A percentile compares a stretch with the other conserved stretches of the same genome.
Conservation (phyloP, 2,113 vertebrate genomes). For the Sylvia atricapilla region DNA sequence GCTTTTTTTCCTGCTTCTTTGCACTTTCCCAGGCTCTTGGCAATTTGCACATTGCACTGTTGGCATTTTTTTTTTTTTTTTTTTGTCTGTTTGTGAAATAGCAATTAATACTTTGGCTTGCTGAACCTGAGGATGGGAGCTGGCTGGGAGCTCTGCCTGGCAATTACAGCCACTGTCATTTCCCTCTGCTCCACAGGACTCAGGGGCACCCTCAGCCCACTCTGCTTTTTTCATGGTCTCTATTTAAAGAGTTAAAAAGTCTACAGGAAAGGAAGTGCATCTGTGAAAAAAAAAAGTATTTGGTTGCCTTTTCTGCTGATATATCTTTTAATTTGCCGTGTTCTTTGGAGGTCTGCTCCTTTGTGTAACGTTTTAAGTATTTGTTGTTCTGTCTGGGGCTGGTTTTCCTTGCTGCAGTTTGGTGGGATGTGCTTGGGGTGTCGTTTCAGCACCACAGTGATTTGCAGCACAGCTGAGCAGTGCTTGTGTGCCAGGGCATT, state of each 20-base stretch:
- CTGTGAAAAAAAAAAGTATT: background rate
- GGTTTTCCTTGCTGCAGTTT: background rate
- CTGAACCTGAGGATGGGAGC: background rate
- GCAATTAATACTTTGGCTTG: background rate
- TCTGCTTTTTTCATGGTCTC: background rate
- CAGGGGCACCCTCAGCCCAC: accelerated
- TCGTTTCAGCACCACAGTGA: background rate
- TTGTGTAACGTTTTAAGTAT: background rate
- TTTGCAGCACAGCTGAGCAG: background rate
- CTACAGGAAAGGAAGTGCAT: background rate
- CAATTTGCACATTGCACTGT: background rate
- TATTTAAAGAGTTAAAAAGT: background rate
- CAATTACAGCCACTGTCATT: accelerated
- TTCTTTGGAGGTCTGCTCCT: background rate
- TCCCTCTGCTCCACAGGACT: background rate
- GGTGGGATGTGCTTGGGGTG: background rate
- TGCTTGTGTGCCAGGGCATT: background rate
- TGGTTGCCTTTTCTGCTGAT: background rate
- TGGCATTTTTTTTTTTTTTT: background rate
- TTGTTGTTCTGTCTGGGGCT: background rate
- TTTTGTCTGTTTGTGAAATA: background rate
- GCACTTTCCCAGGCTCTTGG: background rate
- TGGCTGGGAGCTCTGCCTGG: background rate
- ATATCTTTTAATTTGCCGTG: background rate
- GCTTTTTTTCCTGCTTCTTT: background rate